phyloP scores from a whole-genome alignment of 2,888 invertebrate species.

The Quadroppia sp. region DNA sequence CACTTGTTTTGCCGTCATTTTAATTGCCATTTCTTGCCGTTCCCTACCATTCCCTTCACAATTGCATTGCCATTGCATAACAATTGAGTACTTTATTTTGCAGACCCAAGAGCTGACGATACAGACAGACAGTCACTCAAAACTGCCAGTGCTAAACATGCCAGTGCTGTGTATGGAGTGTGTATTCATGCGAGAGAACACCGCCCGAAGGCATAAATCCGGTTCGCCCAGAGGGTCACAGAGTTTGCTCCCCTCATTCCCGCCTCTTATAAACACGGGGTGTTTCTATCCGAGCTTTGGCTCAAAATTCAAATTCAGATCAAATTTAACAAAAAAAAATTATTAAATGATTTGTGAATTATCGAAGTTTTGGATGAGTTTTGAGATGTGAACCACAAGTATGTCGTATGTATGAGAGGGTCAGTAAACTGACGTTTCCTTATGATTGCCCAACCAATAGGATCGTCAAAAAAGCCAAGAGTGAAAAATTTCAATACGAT shows the following conservation, averaged over 20 bases:
- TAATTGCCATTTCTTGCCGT: not conserved
- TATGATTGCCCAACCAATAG: not conserved
- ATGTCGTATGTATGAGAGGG: constrained; percentile 19
- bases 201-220: constrained; percentile 12
- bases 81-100: not conserved
- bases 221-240: constrained; percentile 22
- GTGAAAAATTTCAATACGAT: not conserved
- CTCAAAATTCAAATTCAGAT: not conserved
- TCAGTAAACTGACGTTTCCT: constrained; percentile 12
- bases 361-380: not conserved
- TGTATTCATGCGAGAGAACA: not conserved
- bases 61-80: not conserved
- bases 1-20: not conserved
- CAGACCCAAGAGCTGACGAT: not conserved
- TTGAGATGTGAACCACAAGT: constrained; percentile 7
- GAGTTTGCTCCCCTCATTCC: not conserved
- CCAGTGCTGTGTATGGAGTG: not conserved
- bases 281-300: not conserved
- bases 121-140: not conserved
- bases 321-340: constrained; percentile 21
- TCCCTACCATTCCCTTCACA: not conserved
- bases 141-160: not conserved
- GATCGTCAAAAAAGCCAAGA: not conserved
- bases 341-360: no score
- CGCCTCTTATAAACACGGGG: not conserved